A percentile compares a stretch with the other conserved stretches of the same genome.
phyloP scores from a whole-genome alignment of 2,888 invertebrate genomes.

The Nymphalis c-album region DNA sequence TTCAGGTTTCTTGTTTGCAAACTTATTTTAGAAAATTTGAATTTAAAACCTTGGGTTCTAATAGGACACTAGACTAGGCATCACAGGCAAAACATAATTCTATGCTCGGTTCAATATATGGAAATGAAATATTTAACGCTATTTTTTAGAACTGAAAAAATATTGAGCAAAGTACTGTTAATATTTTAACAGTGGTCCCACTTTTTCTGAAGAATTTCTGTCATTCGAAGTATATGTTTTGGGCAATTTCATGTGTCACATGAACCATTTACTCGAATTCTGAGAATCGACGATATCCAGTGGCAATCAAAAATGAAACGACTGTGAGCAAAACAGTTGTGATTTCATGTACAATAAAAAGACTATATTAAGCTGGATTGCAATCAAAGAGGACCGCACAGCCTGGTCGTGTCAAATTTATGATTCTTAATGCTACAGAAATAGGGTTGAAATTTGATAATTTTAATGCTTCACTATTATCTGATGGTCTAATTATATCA shows the following conservation, averaged over 20 bases:
- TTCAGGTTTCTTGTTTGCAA: too few species aligned
- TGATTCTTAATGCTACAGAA: background rate
- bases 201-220: too few species aligned
- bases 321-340: conserved; percentile 33
- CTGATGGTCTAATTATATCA: conserved; percentile 32
- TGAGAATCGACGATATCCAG: conserved; percentile 34
- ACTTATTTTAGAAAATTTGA: too few species aligned
- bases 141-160: too few species aligned
- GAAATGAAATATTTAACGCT: too few species aligned
- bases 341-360: conserved; percentile 41
- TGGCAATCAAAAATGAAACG: conserved; percentile 37
- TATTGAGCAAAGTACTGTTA: too few species aligned
- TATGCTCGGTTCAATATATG: too few species aligned
- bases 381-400: conserved; percentile 31
- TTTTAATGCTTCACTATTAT: background rate
- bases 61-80: too few species aligned
- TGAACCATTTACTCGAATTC: conserved; percentile 8
- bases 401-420: background rate
- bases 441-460: conserved; percentile 2
- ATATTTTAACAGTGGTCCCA: too few species aligned
- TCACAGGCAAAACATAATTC: too few species aligned
- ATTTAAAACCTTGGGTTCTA: too few species aligned
- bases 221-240: too few species aligned
- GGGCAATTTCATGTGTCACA: background rate
- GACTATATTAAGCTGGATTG: conserved; percentile 32